Conservation (phyloP, 2,113 vertebrate species). For the Cephalopholis sonnerati region DNA sequence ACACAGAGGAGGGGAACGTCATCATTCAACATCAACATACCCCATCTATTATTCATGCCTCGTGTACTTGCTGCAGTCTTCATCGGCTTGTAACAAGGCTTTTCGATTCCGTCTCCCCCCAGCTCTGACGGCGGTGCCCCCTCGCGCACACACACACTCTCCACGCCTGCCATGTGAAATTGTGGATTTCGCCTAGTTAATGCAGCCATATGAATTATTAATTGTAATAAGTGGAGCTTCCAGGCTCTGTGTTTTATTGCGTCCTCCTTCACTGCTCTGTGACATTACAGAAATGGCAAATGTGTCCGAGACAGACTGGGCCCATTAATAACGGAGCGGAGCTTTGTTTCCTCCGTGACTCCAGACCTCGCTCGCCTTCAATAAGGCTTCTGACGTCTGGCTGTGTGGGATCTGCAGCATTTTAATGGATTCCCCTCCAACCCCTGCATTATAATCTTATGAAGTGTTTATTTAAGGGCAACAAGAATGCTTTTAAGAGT, state of each 20-base stretch:
- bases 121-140: conserved; percentile 7
- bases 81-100: conserved; percentile 56
- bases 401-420: conserved; percentile 30
- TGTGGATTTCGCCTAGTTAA: conserved; percentile 68
- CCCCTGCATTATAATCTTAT: conserved; percentile 33
- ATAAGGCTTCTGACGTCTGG: conserved; percentile 17
- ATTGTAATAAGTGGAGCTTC: conserved; percentile 77
- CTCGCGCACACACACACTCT: neutral
- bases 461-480: conserved; percentile 53
- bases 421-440: conserved; percentile 42
- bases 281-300: conserved; percentile 74
- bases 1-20: neutral
- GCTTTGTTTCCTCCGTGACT: conserved; percentile 46
- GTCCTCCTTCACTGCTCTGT: conserved; percentile 61
- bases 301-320: conserved; percentile 57
- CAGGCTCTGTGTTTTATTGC: conserved; percentile 70
- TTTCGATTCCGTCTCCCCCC: conserved; percentile 42
- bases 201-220: conserved; percentile 78
- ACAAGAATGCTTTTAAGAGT: conserved; percentile 26
- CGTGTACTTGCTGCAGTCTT: conserved; percentile 45
- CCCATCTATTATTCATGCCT: conserved; percentile 71
- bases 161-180: conserved; percentile 54
- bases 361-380: conserved; percentile 17
- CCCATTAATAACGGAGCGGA: conserved; percentile 61
- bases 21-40: conserved; percentile 28